Base-by-base conservation (phyloP, 30 jellyfish, hydroid and myxozoan species). In the Mastigias papua region DNA sequence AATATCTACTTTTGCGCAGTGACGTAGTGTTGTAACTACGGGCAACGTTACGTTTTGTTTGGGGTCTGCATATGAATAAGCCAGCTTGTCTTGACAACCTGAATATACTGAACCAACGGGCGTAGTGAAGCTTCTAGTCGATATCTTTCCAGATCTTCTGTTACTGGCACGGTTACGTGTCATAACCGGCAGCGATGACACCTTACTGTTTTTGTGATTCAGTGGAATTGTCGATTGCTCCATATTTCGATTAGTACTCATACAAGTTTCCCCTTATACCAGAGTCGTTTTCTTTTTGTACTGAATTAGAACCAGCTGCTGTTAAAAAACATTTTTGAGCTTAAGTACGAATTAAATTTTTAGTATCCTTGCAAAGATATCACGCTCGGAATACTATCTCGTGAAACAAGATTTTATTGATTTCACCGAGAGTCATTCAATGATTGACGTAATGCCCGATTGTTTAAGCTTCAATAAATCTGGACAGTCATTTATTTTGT, bases 21-120 rank as follows among this genome's bases (percentile, higher is more conserved):
- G 34, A 61, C 63, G 29, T 37, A 21, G 25, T 4, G 17, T 48
- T 34, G 48, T 17, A 27, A 72, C 83, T 6, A 72, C 20, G 19
- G 83, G 83, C 48, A 72, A 49, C 66, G 69, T 72, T 9, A 72
- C 83, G 1, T 60, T 37, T 15, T 61, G 23, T 25, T 72, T 69
- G 9, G 35, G 66, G 35, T 35, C 35, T 27, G 34, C 35, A 25
- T 37, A 72, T 1, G 83, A 42, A 22, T 32, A 72, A 1, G 35
- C 25, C 10, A 72, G 17, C 10, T 42, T 26, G 1, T 72, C 83
- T 42, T 37, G 67, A 34, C 9, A 30, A 20, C 83, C 83, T 9
- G 74, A 63, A 22, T 72, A 37, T 16, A 27, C 68, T 8, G 83
- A 72, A 33, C 68, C n/a, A 21, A 19, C 83, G 21, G 81, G 25